Base-by-base conservation (phyloP, 2,113 vertebrate genomes). In the Motacilla tschutschensis region DNA sequence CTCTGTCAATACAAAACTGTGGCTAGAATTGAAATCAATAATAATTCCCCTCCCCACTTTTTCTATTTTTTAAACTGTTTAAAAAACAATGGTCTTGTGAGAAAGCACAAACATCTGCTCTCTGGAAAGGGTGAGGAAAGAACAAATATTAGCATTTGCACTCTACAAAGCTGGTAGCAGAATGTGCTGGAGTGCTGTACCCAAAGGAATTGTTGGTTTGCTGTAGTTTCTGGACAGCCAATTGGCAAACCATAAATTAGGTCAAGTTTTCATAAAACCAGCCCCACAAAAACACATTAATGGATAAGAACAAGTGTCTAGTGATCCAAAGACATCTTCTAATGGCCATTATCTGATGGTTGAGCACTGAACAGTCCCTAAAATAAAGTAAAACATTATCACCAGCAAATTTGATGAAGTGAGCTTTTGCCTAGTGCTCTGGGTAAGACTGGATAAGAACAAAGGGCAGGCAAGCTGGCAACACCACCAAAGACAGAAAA, bases 11-110 rank as follows among this genome's bases (percentile, higher is more conserved):
- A 88, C 29, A 88, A 80, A 91, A 69, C 50, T 89, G 72, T 71
- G 47, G 29, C 33, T 87, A 85, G 80, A 83, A 93, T 6, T 57
- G 50, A 88, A 77, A 91, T 92, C 47, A 89, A 28, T 76, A 81
- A 69, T 31, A 85, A 74, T 43, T 64, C 31, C 10, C 33, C 48
- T 70, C 38, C 50, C 18, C 20, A 28, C 5, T 78, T 78, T 53
- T 59, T 54, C 3, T 29, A 17, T 38, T 48, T 53, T 60, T 65
- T 51, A 29, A 50, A 29, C 48, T 29, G 48, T 29, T 50, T 63
- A 38, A 76, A 76, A 72, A 47, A 6, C 10, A 71, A 9, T 5
- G 35, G 15, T 15, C 21, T 18, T 58, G 21, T 33, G 58, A 46
- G 62, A 63, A 57, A 71, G 47, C 21, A 48, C 26, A 62, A 85